A percentile compares a stretch with the other conserved stretches of the same genome.
Evolutionary conservation across 2,797 vertebrate genomes (phyloP).

Genomic region (Argentina silus): DNA sequence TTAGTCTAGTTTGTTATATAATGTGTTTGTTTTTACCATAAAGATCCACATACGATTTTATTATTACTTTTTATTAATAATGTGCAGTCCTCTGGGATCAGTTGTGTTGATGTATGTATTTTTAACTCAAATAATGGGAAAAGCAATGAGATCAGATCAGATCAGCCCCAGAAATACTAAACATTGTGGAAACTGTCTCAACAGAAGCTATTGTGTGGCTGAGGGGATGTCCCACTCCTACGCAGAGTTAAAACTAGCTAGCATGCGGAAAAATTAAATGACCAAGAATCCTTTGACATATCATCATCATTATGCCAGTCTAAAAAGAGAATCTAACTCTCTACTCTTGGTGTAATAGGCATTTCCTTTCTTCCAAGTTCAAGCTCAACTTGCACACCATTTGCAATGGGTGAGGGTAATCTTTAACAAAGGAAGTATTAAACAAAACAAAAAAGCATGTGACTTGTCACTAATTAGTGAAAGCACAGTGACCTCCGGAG

Average conservation of each 20-base stretch:
- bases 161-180: no score
- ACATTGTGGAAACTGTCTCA: no score
- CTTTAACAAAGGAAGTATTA: slow-evolving; percentile 11
- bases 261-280: not conserved
- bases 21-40: no score
- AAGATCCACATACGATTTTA: no score
- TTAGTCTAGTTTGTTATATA: no score
- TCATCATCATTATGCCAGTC: not conserved
- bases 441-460: slow-evolving; percentile 43
- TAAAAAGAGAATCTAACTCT: not conserved
- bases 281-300: not conserved
- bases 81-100: no score
- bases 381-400: not conserved
- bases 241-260: not conserved
- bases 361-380: not conserved
- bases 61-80: no score
- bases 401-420: not conserved
- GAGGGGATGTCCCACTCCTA: not conserved
- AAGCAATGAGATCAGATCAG: no score
- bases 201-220: not conserved
- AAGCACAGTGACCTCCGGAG: slow-evolving; percentile 45
- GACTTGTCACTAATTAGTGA: slow-evolving; percentile 54
- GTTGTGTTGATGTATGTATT: no score
- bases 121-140: no score
- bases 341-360: no score